phyloP scores from a whole-genome alignment of 2,797 vertebrate species.

The Onychomys leucogaster region DNA sequence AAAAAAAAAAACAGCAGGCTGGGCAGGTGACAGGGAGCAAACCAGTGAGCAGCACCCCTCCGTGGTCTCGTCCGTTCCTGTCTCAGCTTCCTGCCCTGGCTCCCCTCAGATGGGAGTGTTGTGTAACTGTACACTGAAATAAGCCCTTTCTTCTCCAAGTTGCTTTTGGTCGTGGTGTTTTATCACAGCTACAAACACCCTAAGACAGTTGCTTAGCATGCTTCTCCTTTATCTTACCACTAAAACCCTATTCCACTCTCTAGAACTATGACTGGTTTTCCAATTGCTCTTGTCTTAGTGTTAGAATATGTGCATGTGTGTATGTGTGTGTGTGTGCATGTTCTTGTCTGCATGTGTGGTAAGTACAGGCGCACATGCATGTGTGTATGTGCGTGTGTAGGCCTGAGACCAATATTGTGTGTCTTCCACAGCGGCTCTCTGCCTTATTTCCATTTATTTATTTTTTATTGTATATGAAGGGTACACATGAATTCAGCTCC shows the following conservation, averaged over 20 bases:
- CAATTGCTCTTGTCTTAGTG: background rate
- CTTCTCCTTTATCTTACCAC: background rate
- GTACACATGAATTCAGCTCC: background rate
- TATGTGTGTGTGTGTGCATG: background rate
- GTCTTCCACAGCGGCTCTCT: background rate
- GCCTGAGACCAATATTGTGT: background rate
- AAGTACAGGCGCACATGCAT: background rate
- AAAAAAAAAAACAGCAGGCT: background rate
- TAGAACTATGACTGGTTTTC: slow-evolving; percentile 52
- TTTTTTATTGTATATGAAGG: background rate
- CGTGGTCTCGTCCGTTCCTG: background rate
- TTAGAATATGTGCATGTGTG: background rate
- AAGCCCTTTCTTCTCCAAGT: background rate
- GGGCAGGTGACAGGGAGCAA: background rate
- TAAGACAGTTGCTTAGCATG: background rate
- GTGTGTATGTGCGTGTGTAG: background rate
- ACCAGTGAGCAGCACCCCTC: background rate
- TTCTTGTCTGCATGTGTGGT: background rate
- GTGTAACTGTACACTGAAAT: background rate
- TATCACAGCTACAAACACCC: background rate
- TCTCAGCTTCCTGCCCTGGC: background rate
- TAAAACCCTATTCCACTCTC: slow-evolving; percentile 47
- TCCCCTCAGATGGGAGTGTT: background rate
- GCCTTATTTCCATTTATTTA: no score
- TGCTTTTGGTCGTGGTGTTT: background rate